A percentile compares a stretch with the other conserved stretches of the same genome.
Evolutionary conservation across 1,140 invertebrate species (phyloP).

Genomic region (Ganaspis sp.): DNA sequence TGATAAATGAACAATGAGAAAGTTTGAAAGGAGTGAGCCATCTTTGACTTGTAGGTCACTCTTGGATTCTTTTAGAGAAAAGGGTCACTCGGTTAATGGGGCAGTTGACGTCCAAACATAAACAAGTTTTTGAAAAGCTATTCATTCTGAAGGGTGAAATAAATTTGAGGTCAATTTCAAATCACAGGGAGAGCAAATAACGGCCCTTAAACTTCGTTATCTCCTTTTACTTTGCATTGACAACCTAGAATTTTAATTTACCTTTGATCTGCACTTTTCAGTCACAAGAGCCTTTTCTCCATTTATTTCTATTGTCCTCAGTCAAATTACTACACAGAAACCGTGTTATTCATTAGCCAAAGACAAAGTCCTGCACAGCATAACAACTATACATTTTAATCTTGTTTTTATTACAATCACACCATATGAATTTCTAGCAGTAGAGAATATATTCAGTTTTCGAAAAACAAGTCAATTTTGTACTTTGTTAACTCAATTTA

Average conservation of each 20-base stretch:
- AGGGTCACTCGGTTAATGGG: slow-evolving; percentile 12
- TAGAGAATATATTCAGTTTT: no score
- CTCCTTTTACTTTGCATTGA: background rate
- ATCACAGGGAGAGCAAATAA: slow-evolving; percentile 5
- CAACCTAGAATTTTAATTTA: background rate
- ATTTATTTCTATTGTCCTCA: background rate
- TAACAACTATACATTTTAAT: background rate
- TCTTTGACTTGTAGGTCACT: slow-evolving; percentile 2
- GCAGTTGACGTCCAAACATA: background rate
- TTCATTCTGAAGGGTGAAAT: background rate
- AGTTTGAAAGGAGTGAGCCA: background rate
- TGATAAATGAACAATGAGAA: no score
- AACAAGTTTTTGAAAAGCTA: slow-evolving; percentile 9
- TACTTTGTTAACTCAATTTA: no score
- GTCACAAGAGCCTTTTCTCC: background rate
- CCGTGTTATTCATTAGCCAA: slow-evolving; percentile 9
- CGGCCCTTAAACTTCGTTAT: background rate
- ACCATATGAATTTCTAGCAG: background rate
- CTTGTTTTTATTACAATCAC: background rate
- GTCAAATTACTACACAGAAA: background rate
- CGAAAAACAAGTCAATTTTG: no score
- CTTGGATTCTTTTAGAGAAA: background rate
- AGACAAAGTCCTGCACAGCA: background rate
- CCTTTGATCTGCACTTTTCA: background rate
- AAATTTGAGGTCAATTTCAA: background rate